A percentile compares a stretch with the other conserved stretches of the same genome.
phyloP scores from a whole-genome alignment of 2,797 vertebrate species.

The Etheostoma nigrum region DNA sequence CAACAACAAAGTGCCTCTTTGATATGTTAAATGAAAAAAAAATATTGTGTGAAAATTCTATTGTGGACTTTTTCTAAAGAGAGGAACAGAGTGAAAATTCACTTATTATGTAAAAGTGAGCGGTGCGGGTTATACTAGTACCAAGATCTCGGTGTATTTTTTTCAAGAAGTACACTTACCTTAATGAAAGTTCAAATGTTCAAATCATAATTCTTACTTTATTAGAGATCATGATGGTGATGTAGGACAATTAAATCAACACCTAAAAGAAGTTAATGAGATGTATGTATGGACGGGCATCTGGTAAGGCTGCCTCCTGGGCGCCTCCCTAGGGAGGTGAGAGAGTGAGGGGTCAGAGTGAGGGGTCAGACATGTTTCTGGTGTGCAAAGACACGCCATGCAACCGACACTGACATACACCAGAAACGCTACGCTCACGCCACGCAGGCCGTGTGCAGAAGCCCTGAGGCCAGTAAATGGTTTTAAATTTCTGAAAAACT shows the following conservation, averaged over 20 bases:
- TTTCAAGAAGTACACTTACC: background rate
- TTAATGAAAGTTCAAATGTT: background rate
- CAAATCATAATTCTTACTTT: slow-evolving; percentile 2
- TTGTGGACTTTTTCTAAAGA: slow-evolving; percentile 10
- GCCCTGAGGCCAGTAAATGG: background rate
- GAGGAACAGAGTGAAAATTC: slow-evolving; percentile 21
- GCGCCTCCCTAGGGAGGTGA: too few species aligned
- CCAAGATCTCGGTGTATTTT: background rate
- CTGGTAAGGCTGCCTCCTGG: too few species aligned
- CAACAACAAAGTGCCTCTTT: slow-evolving; percentile 45
- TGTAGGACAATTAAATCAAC: background rate
- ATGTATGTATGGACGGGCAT: background rate
- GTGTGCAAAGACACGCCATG: too few species aligned
- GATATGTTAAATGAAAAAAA: slow-evolving; percentile 53
- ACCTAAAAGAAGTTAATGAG: background rate
- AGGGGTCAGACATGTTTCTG: too few species aligned
- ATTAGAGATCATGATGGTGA: background rate
- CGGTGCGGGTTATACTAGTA: background rate
- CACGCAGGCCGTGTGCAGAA: too few species aligned
- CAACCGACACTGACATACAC: too few species aligned
- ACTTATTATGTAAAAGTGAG: slow-evolving; percentile 35
- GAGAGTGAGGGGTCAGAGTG: too few species aligned
- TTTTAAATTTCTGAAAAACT: background rate
- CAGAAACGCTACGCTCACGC: too few species aligned
- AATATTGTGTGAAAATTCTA: slow-evolving; percentile 35